A percentile compares a stretch with the other conserved stretches of the same genome.
phyloP scores from a whole-genome alignment of 2,888 invertebrate genomes.

The Cephus rjabovi region DNA sequence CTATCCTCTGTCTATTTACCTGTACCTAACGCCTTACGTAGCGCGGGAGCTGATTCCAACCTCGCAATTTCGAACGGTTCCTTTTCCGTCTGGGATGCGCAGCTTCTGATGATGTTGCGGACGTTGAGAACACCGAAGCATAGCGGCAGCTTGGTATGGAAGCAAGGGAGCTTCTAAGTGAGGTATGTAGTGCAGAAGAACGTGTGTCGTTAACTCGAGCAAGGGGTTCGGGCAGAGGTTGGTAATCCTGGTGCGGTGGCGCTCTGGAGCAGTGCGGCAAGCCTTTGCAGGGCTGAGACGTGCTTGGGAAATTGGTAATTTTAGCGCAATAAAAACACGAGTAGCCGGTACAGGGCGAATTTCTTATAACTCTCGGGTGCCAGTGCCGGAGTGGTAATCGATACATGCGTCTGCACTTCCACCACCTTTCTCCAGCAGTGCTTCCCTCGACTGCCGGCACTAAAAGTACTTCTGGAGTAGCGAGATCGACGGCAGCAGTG shows the following conservation, averaged over 20 bases:
- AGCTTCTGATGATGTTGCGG: not conserved
- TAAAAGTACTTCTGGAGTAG: not conserved
- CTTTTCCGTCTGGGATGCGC: not conserved
- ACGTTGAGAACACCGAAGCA: not conserved
- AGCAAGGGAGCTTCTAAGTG: not conserved
- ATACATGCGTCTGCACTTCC: conserved; percentile 53
- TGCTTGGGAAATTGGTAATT: conserved; percentile 38
- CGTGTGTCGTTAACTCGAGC: conserved; percentile 20
- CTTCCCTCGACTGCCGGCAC: not conserved
- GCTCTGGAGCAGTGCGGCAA: not conserved
- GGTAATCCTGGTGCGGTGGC: conserved; percentile 24
- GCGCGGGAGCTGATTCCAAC: too few relatives aligned
- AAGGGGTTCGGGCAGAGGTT: not conserved
- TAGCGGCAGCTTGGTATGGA: not conserved
- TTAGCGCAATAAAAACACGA: conserved; percentile 32
- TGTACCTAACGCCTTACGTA: not conserved
- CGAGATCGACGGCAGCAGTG: not conserved
- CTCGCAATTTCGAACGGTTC: not conserved
- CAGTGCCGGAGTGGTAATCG: conserved; percentile 44
- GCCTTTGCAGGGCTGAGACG: conserved; percentile 27
- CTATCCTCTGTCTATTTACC: not conserved
- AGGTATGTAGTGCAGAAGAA: not conserved
- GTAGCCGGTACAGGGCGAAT: conserved; percentile 28
- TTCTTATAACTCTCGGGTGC: conserved; percentile 28
- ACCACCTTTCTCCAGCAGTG: conserved; percentile 33